Conservation (phyloP, 1,140 invertebrate species). For the Zaprionus gabonicus region DNA sequence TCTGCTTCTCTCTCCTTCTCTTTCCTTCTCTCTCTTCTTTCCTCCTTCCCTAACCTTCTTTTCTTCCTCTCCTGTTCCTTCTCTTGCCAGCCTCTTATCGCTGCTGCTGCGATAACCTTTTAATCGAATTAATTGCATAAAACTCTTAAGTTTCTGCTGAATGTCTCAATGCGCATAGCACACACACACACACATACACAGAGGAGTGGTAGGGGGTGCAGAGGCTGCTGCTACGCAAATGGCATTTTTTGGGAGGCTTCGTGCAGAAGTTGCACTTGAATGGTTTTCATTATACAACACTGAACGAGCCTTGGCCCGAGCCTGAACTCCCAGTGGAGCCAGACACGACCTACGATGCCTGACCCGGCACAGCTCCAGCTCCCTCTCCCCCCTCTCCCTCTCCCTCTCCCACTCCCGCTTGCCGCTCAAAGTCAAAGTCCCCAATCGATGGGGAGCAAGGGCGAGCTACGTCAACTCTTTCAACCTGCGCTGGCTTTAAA, state of each 20-base stretch:
- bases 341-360: not conserved
- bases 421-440: constrained; percentile 1
- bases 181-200: not conserved
- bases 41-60: not conserved
- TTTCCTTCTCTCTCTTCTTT: not conserved
- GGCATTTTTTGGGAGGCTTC: not conserved
- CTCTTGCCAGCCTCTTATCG: not conserved
- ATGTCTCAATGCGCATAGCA: constrained; percentile 21
- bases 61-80: no score
- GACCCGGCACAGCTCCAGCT: not conserved
- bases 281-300: constrained; percentile 48
- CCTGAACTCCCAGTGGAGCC: not conserved
- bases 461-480: constrained; percentile 1
- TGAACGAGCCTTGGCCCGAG: not conserved
- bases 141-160: constrained; percentile 43
- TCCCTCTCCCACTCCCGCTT: no score
- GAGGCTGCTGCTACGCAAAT: constrained; percentile 25
- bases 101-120: constrained; percentile 43
- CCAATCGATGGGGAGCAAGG: not conserved
- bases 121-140: constrained; percentile 78
- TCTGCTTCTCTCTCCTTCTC: no score
- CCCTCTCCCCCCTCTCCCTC: not conserved
- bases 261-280: constrained; percentile 54
- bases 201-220: no score
- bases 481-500: not conserved